A percentile compares a stretch with the other conserved stretches of the same genome.
These are phyloP conservation scores for Bovichtus diacanthus DNA, from an alignment of 2,797 vertebrate species.

Conservation along the genomic window DNA sequence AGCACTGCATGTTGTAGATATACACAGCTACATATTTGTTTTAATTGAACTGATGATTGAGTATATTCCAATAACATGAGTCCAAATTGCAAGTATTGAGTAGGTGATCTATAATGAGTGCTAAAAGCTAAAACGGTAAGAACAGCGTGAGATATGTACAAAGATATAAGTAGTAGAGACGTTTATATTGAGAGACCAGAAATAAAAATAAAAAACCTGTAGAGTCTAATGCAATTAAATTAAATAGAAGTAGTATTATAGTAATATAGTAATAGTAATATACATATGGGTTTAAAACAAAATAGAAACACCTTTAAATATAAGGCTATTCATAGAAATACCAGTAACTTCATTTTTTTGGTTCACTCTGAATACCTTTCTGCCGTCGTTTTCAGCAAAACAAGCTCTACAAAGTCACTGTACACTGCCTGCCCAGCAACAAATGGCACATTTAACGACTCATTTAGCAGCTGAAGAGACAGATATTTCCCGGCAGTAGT, in stretches of 20 bases:
- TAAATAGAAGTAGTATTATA: no score
- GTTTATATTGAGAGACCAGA: not conserved
- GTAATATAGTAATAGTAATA: no score
- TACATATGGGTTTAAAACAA: no score
- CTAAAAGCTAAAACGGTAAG: no score
- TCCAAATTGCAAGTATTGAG: not conserved
- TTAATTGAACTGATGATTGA: no score
- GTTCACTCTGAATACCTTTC: not conserved
- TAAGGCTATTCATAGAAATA: not conserved
- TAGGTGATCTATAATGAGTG: not conserved
- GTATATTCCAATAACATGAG: not conserved
- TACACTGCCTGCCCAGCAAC: not conserved
- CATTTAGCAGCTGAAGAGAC: not conserved
- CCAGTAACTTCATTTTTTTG: not conserved
- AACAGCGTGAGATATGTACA: no score
- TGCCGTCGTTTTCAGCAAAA: fast-evolving
- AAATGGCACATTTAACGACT: not conserved
- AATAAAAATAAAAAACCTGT: not conserved
- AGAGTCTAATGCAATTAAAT: not conserved
- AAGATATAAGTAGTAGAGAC: no score
- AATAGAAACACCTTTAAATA: not conserved
- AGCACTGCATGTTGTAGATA: slow-evolving; percentile 3
- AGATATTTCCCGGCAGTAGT: not conserved
- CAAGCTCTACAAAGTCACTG: not conserved
- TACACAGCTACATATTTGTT: not conserved